Percentiles rank a stretch among this genome's conserved stretches.
Conservation (phyloP, 1,140 invertebrate genomes). For the Plectus sambesii region DNA sequence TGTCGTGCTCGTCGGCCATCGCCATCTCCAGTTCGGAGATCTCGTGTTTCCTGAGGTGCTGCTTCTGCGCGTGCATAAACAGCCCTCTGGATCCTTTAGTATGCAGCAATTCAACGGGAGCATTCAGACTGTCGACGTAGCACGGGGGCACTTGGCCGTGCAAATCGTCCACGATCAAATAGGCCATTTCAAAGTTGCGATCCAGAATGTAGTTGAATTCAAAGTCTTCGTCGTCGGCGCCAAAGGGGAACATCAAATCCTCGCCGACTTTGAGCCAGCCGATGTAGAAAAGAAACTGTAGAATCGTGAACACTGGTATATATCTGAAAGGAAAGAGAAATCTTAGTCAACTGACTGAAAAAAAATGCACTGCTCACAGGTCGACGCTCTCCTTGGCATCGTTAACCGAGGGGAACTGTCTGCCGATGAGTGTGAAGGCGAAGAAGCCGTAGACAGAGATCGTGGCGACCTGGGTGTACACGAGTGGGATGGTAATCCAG, state of each 20-base stretch:
- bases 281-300: slow-evolving; percentile 83
- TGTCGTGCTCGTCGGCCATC: too few species aligned
- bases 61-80: too few species aligned
- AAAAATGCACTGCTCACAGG: slow-evolving; percentile 49
- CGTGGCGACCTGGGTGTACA: slow-evolving; percentile 51
- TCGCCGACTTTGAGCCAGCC: slow-evolving; percentile 58
- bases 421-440: slow-evolving; percentile 25
- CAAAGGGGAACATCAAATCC: slow-evolving; percentile 31
- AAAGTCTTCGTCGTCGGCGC: slow-evolving; percentile 28
- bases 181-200: slow-evolving; percentile 23
- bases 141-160: slow-evolving; percentile 30
- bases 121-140: slow-evolving; percentile 24
- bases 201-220: slow-evolving; percentile 54
- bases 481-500: slow-evolving; percentile 52
- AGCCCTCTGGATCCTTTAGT: too few species aligned
- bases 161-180: slow-evolving; percentile 25
- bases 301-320: slow-evolving; percentile 72
- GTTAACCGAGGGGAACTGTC: slow-evolving; percentile 22
- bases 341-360: background rate
- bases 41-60: too few species aligned
- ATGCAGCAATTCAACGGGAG: too few species aligned
- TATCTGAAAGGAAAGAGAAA: slow-evolving; percentile 49
- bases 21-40: too few species aligned
- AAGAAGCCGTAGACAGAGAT: slow-evolving; percentile 31
- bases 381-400: slow-evolving; percentile 52